Evolutionary conservation across 2,113 vertebrate species (phyloP).

Genomic region (Embiotoca jacksoni): DNA sequence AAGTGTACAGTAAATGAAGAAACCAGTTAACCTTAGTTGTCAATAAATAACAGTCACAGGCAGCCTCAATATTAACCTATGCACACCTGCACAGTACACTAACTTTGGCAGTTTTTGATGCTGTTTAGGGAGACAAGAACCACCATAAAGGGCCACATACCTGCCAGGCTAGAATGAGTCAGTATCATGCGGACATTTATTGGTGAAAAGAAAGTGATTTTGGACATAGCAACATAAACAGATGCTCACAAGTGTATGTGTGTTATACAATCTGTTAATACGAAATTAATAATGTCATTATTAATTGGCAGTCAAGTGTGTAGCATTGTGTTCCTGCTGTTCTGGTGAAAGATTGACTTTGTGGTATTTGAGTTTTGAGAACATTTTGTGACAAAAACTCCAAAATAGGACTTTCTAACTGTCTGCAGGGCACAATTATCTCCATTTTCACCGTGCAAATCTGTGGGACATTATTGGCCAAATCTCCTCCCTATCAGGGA

Average conservation of each 20-base stretch:
- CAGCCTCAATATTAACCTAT: not conserved
- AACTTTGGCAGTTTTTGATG: not conserved
- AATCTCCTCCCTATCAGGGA: conserved; percentile 54
- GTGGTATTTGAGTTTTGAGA: not conserved
- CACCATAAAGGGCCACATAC: not conserved
- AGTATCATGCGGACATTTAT: not conserved
- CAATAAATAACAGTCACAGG: not conserved
- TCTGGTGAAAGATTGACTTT: not conserved
- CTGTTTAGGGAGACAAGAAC: too few relatives aligned
- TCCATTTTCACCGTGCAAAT: conserved; percentile 57
- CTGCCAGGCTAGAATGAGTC: not conserved
- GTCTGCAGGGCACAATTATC: conserved; percentile 38
- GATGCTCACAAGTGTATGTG: not conserved
- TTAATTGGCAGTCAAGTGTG: not conserved
- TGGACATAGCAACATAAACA: not conserved
- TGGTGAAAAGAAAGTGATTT: not conserved
- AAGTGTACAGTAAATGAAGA: not conserved
- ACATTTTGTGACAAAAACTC: conserved; percentile 8
- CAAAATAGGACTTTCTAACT: conserved; percentile 35
- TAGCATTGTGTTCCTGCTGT: not conserved
- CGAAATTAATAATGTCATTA: not conserved
- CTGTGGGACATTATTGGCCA: conserved; percentile 55
- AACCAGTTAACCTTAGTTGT: not conserved
- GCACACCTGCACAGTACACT: not conserved
- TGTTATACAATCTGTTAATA: not conserved